Conservation (phyloP, 2,797 vertebrate genomes). For the Cryptoprocta ferox region DNA sequence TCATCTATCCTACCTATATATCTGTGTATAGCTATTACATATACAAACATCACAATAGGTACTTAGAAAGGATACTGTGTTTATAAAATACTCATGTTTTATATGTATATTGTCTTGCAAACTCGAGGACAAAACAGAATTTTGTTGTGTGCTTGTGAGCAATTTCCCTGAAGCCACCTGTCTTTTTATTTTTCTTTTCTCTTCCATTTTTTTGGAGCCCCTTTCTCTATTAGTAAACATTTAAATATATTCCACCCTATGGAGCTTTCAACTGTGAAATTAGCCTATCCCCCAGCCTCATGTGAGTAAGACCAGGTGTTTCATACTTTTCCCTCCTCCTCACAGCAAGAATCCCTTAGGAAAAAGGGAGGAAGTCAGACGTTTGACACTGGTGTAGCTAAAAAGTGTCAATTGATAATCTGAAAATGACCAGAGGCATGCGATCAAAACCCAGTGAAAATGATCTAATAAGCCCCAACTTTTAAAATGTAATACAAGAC, state of each 20-base stretch:
- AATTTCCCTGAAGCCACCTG: background rate
- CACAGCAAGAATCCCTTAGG: conserved; percentile 48
- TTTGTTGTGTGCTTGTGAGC: background rate
- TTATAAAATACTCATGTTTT: background rate
- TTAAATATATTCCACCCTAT: background rate
- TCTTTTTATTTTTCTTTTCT: too few relatives aligned
- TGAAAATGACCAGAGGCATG: conserved; percentile 72
- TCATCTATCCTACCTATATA: background rate
- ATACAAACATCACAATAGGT: background rate
- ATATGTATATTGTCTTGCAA: background rate
- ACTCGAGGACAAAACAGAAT: background rate
- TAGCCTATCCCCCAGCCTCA: background rate
- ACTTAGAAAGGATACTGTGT: background rate
- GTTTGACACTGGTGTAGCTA: background rate
- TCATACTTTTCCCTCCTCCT: background rate
- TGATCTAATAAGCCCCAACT: conserved; percentile 65
- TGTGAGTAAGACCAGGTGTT: conserved; percentile 63
- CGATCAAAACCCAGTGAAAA: conserved; percentile 47
- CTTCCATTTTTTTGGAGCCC: too few relatives aligned
- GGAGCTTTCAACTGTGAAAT: conserved; percentile 30
- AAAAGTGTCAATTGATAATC: conserved; percentile 50
- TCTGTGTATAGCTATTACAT: background rate
- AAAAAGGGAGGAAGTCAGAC: conserved; percentile 40
- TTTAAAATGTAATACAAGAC: conserved; percentile 63
- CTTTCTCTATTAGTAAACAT: conserved; percentile 16